Base-by-base conservation (phyloP, 2,888 invertebrate species). In the Aphidius colemani region DNA sequence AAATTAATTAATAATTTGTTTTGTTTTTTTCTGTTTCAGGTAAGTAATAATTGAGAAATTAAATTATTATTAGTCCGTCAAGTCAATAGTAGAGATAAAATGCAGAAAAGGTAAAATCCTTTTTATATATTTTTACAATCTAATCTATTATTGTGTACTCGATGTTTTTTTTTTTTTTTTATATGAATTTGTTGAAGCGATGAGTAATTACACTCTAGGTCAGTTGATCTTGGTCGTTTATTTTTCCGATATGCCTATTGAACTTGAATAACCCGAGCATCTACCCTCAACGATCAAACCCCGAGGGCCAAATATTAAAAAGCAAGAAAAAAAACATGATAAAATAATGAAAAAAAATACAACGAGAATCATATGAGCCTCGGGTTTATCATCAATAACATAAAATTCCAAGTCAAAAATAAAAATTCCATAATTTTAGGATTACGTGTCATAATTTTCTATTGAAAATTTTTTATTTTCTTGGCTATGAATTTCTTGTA, bases 241-340 rank as follows among this genome's bases (percentile, higher is more conserved):
- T 13, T 43, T 9, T 13, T 13, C 53, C 45, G 60, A 53, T 53
- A 13, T 40, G 46, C 45, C 39, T 11, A 41, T 45, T 60, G 60
- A 60, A 45, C 60, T 18, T 11, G 46, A 60, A 53, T 46, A 60
- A 60, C 45, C 60, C 55, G 10, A 11, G 45, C 18, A 4, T 56
- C 44, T 45, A 56, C 13, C 59, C 18, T 18, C 39, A 46, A n/a
- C 51, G 6, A 50, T 43, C 46, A 39, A 46, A 40, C 48, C 48
- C 48, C 48, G 48, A 48, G 13, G 48, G 13, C 48, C 13, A 9
- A 9, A 18, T 44, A 44, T 44, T 11, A 44, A 18, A 9, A 18
- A 1, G 44, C 2, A 44, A 55, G 10, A 9, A 53, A 18, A 39
- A 46, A 57, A 48, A 7, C 3, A 30, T 30, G 30, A 30, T 30